Conservation (phyloP, 30 jellyfish, hydroid and myxozoan genomes). For the Aurelia sp. region DNA sequence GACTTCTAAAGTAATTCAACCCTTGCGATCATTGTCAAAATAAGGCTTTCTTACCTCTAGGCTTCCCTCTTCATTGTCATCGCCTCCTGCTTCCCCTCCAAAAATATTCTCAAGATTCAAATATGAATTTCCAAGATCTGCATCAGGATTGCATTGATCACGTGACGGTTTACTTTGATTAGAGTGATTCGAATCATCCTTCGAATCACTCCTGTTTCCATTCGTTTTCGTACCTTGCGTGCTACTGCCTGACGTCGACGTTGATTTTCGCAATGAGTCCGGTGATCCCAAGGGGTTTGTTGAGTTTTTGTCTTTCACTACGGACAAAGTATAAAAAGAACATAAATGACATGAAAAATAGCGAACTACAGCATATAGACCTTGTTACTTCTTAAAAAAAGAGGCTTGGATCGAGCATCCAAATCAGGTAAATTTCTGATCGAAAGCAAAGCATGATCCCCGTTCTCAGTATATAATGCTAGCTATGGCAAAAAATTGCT, state of each 20-base stretch:
- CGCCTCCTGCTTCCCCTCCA: constrained; percentile 70
- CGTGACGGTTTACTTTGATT: constrained; percentile 18
- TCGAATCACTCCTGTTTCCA: constrained; percentile 13
- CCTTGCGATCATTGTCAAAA: no score
- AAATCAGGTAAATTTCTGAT: no score
- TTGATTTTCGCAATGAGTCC: constrained; percentile 73
- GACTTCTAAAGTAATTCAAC: no score
- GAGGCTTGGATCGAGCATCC: no score
- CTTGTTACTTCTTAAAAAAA: no score
- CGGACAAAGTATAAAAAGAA: not conserved
- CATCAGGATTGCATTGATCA: constrained; percentile 53
- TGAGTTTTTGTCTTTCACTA: constrained; percentile 55
- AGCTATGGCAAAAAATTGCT: no score
- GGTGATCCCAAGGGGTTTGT: constrained; percentile 76
- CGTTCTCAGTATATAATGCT: no score
- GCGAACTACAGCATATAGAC: no score
- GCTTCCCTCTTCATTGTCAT: constrained; percentile 83
- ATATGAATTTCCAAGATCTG: constrained; percentile 83
- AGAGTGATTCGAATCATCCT: constrained; percentile 25
- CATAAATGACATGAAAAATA: not conserved
- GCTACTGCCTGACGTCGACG: constrained; percentile 17
- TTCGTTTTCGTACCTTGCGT: constrained; percentile 7
- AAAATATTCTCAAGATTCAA: constrained; percentile 79
- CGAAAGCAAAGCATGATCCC: no score
- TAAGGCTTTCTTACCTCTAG: constrained; percentile 69